These are phyloP conservation scores for Anhinga rufa DNA, from an alignment of 2,113 vertebrate species.

Conservation along the genomic window DNA sequence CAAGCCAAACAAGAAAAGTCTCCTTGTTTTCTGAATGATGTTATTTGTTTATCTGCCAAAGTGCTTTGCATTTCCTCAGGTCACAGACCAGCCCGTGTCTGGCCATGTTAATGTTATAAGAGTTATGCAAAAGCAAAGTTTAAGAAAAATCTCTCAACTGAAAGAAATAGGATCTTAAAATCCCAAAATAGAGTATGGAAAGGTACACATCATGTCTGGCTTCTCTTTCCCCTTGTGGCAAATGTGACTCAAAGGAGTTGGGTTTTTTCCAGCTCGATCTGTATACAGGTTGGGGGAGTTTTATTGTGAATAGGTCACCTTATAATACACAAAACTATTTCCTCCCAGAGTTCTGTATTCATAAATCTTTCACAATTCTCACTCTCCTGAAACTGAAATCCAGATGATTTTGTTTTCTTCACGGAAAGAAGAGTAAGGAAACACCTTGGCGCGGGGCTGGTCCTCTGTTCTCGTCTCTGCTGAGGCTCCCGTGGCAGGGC, in stretches of 20 bases:
- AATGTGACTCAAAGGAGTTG: constrained; percentile 79
- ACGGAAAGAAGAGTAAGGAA: neutral
- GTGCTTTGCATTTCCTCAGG: constrained; percentile 60
- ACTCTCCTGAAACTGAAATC: neutral
- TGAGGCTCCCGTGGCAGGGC: neutral
- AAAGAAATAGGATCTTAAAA: constrained; percentile 79
- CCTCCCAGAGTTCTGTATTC: neutral
- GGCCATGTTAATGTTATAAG: constrained; percentile 31
- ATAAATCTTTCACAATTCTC: neutral
- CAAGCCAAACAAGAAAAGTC: constrained; percentile 59
- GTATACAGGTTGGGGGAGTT: constrained; percentile 45
- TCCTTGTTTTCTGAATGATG: constrained; percentile 73
- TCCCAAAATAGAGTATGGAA: constrained; percentile 77
- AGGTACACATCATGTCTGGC: constrained; percentile 81
- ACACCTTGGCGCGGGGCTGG: neutral
- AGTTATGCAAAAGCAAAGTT: constrained; percentile 47
- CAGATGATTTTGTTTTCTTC: neutral
- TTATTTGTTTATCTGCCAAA: constrained; percentile 63
- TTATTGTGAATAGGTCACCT: constrained; percentile 56
- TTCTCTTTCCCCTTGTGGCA: constrained; percentile 69
- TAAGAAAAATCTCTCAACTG: constrained; percentile 65
- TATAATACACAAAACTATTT: constrained; percentile 36
- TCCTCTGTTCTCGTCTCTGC: neutral
- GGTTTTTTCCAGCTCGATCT: constrained; percentile 66
- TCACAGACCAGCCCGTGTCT: constrained; percentile 65